Conservation (phyloP, 2,797 vertebrate species). For the Propithecus perrieri region DNA sequence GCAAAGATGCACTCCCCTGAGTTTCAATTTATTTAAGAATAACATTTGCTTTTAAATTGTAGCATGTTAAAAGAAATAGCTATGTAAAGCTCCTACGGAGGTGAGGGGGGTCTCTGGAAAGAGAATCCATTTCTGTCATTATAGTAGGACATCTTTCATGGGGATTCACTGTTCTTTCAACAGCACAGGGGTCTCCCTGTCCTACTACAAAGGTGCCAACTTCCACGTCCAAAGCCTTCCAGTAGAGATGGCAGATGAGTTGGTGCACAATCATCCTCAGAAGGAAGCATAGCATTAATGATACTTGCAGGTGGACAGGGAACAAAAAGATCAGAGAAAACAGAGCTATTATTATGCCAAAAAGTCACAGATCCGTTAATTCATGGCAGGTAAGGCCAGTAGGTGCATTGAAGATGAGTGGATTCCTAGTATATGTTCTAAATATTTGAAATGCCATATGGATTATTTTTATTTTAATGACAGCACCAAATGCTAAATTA, state of each 20-base stretch:
- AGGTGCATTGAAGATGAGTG: neutral
- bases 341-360: neutral
- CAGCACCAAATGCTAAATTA: neutral
- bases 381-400: neutral
- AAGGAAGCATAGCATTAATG: neutral
- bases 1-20: neutral
- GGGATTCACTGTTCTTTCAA: neutral
- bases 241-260: neutral
- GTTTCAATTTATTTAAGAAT: neutral
- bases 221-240: neutral
- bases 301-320: neutral
- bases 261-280: neutral
- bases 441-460: neutral
- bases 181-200: neutral
- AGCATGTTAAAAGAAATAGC: neutral
- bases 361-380: neutral
- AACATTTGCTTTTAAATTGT: neutral
- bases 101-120: neutral
- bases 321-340: neutral
- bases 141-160: neutral
- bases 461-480: neutral
- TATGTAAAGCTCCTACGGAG: neutral
- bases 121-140: neutral
- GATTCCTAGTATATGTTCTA: neutral
- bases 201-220: neutral